Base-by-base conservation (phyloP, 2,888 invertebrate species). In the Hymenopus coronatus region DNA sequence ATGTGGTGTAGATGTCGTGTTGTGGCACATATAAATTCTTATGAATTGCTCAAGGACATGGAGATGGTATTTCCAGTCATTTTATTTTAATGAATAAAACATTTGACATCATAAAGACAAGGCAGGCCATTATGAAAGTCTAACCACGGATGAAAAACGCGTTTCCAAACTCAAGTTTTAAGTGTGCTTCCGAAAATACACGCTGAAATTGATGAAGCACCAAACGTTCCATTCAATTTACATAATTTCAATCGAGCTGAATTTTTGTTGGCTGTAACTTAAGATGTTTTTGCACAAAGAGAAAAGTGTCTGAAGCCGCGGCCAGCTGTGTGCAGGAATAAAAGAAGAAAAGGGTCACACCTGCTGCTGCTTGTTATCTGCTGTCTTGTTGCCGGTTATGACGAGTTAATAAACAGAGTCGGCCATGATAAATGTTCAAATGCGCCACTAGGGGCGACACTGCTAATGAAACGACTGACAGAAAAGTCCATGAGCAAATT, bases 371-470 rank as follows among this genome's bases (percentile, higher is more conserved):
- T 88, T 85, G 85, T 87, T 88, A 88, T 33, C 88, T 70, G 54
- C 54, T 88, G 88, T 88, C 89, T 88, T 14, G 87, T 88, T 88
- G 88, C 83, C 25, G 28, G 28, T 25, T 28, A 82, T 89, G 89
- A 89, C 88, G 87, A 83, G 82, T 89, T 89, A 88, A 89, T 89
- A 87, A 88, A 87, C 86, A 81, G 81, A 86, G 86, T 54, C 54
- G 86, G 86, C 86, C 89, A 84, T 83, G 85, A 30, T 46, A 54
- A 40, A 82, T 83, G 88, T 83, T 87, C 46, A 20, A 28, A 28
- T 14, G 70, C 82, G 30, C 82, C 85, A 70, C 54, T 70, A 70
- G 54, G 54, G 54, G 54, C 54, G 54, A 70, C 54, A 70, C 54
- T 70, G 40, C 85, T 46, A 85, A 46, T 46, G 85, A 46, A 85